phyloP scores from a whole-genome alignment of 2,113 vertebrate genomes.

The Cercocebus atys region DNA sequence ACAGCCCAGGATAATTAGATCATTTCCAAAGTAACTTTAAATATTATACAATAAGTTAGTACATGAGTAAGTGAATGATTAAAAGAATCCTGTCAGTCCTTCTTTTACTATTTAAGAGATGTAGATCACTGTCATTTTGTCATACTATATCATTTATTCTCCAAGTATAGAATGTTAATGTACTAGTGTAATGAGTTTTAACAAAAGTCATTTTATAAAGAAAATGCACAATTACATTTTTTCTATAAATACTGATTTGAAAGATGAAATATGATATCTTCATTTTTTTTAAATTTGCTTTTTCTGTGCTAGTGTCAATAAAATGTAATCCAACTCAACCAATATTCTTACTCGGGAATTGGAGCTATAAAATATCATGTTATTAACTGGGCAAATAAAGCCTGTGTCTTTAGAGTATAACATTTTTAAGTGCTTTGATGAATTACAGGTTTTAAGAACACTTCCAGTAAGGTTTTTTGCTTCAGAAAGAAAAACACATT shows the following conservation, averaged over 20 bases:
- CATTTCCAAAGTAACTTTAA: background rate
- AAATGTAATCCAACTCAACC: background rate
- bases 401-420: slow-evolving; percentile 6
- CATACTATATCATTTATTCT: background rate
- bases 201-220: background rate
- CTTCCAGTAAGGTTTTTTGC: slow-evolving; percentile 12
- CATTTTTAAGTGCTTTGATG: slow-evolving; percentile 10
- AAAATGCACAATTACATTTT: background rate
- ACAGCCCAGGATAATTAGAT: background rate
- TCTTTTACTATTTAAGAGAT: background rate
- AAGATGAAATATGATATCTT: background rate
- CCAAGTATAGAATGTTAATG: background rate
- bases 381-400: slow-evolving; percentile 44
- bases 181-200: background rate
- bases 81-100: background rate
- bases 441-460: slow-evolving; percentile 22
- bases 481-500: slow-evolving; percentile 38
- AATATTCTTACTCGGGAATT: background rate
- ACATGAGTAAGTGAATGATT: background rate
- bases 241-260: background rate
- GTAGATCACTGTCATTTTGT: background rate
- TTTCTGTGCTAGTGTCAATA: background rate
- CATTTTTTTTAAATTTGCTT: background rate
- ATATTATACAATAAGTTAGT: background rate
- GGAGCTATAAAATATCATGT: background rate